Base-by-base conservation (phyloP, 2,797 vertebrate species). In the Mionectes olivaceus region DNA sequence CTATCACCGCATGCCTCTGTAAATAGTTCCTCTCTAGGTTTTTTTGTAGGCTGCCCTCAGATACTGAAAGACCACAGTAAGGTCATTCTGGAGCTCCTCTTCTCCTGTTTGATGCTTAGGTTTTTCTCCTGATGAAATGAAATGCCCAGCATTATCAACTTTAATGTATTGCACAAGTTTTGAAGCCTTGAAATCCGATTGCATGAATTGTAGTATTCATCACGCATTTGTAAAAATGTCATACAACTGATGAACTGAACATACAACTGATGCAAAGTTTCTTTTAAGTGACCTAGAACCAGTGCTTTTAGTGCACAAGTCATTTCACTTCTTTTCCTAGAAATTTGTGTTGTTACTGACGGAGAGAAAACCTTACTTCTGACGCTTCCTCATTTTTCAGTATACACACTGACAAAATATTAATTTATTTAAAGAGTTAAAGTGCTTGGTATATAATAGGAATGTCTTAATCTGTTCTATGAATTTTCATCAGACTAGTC, bases 51-150 rank as follows among this genome's bases (percentile, higher is more conserved):
- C 9, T 6, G 13, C 30, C 53, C 75, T 35, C 32, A 50, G 13
- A 4, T 83, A 13, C n/a, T 56, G 64, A 50, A 41, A 44, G 17
- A 28, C 11, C 11, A 11, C 13, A 18, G 2, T 4, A 27, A 37
- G 9, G 19, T n/a, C 19, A 25, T 11, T 8, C 30, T 0, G 0
- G 32, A 50, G 9, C 19, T 7, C 16, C 6, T 32, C 25, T 61
- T 49, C 49, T 56, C 37, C 28, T 50, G 55, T 2, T 22, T 41
- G 41, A 47, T 15, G n/a, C 15, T 24, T 13, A n/a, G 32, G 11
- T 57, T 78, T 87, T 76, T 56, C 39, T 75, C 8, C 35, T 39
- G 27, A 14, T 11, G 11, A 74, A 78, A 50, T 5, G 16, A 79
- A 78, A 59, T 5, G 37, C 13, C 46, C 1, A 2, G 4, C 32